Evolutionary conservation across 1,140 invertebrate genomes (phyloP), one percentile per base, ranked within the genome.

Genomic region (Papilio aristodemus): DNA sequence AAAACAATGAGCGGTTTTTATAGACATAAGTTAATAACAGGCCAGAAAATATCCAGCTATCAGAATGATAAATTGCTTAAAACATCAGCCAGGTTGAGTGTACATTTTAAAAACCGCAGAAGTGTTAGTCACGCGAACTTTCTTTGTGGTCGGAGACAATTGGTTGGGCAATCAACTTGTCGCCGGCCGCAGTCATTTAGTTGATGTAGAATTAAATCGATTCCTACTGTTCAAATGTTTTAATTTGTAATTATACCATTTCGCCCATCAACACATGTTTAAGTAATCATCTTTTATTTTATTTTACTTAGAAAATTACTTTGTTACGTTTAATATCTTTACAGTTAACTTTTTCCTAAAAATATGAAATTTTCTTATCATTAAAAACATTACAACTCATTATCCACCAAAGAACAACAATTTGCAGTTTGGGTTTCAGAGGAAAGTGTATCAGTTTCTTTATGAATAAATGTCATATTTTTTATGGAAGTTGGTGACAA

Each of bases 151-250:
- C 32, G 19, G 57, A 71, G 69, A 71, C 69, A 71, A 75, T 73
- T 73, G 67, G 75, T 69, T 46, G 32, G 67, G 43, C 72, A 70
- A 74, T 76, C 76, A 71, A 72, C 67, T 71, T 78, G 76, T 77
- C 71, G 64, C 70, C 71, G 70, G 54, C 63, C 59, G 58, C 59
- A 60, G 54, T 67, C 50, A 46, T 60, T 70, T 38, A 66, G 38
- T 67, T 71, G 39, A 68, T 72, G 71, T 69, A 70, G 50, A 68
- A 67, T 68, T 13, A 67, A 70, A 63, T 63, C 58, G 46, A 22
- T 54, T 57, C 50, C 43, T 71, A 25, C 60, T 69, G 14, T 68
- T 41, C 67, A 69, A 57, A 54, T 67, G 67, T 59, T 39, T 63
- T 41, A 68, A 37, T 67, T 67, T 41, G 37, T 43, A 41, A 43